Conservation (phyloP, 2,888 invertebrate species). For the Platycnemis pennipes region DNA sequence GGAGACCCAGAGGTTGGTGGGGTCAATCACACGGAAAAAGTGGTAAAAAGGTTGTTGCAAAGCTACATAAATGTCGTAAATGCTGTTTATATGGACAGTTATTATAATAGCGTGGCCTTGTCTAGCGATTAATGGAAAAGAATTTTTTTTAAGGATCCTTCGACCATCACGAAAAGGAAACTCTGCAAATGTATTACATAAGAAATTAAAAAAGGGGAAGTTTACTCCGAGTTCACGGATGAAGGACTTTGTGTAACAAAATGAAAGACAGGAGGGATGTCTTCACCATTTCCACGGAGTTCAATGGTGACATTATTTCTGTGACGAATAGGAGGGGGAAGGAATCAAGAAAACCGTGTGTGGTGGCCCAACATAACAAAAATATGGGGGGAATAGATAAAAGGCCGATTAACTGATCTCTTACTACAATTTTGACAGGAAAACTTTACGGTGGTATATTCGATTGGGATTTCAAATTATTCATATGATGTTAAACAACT, state of each 20-base stretch:
- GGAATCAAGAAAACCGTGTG: background rate
- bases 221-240: background rate
- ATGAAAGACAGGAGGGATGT: conserved; percentile 23
- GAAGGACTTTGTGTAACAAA: background rate
- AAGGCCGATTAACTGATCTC: background rate
- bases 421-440: background rate
- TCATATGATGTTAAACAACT: background rate
- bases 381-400: background rate
- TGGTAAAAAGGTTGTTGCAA: conserved; percentile 69
- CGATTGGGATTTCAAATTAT: background rate
- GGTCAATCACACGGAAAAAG: conserved; percentile 69
- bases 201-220: background rate
- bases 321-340: background rate
- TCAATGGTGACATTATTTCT: background rate
- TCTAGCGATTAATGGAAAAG: background rate
- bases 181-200: background rate
- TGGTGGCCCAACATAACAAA: background rate
- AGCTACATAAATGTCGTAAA: background rate
- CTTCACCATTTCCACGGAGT: background rate
- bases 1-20: conserved; percentile 72
- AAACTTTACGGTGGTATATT: background rate
- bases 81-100: background rate
- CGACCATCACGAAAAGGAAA: background rate
- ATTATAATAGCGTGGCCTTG: background rate
- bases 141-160: background rate